These are phyloP conservation scores for Pterostichus madidus DNA, from an alignment of 2,888 invertebrate species.

Conservation along the genomic window DNA sequence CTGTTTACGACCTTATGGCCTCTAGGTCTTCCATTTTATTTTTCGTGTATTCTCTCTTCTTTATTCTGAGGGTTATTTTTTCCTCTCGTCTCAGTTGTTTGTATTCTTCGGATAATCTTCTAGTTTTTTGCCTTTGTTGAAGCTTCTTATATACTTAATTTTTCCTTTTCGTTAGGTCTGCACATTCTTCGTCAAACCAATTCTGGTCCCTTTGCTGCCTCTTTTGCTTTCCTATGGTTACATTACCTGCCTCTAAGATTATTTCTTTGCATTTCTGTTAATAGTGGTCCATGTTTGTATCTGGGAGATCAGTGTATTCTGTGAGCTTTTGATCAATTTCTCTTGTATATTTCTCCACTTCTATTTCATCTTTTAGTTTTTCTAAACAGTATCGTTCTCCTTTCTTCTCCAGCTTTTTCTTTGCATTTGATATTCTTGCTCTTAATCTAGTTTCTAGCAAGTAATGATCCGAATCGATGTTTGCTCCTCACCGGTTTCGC, in stretches of 20 bases:
- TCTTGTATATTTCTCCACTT: neutral
- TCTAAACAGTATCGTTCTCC: constrained; percentile 16
- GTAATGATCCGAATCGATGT: constrained; percentile 42
- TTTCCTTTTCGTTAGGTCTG: constrained; percentile 26
- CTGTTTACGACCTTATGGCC: constrained; percentile 12
- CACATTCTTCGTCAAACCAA: constrained; percentile 24
- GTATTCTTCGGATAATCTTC: constrained; percentile 32
- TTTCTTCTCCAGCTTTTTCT: constrained; percentile 11
- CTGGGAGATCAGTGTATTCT: neutral
- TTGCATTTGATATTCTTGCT: constrained; percentile 24
- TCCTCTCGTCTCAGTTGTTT: constrained; percentile 32
- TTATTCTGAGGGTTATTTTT: constrained; percentile 29
- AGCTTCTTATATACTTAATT: constrained; percentile 11
- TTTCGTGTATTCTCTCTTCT: constrained; percentile 28
- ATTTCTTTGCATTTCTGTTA: constrained; percentile 16
- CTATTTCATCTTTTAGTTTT: constrained; percentile 29
- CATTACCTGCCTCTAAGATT: constrained; percentile 13
- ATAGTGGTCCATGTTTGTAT: constrained; percentile 16
- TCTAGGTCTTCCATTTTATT: constrained; percentile 15
- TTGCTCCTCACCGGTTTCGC: constrained; percentile 50
- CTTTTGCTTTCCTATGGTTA: constrained; percentile 20
- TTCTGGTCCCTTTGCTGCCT: constrained; percentile 7
- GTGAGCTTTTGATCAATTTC: constrained; percentile 12
- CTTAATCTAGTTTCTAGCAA: constrained; percentile 28
- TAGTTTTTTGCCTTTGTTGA: constrained; percentile 29